Conservation (phyloP, 2,797 vertebrate genomes). For the Siniperca scherzeri region DNA sequence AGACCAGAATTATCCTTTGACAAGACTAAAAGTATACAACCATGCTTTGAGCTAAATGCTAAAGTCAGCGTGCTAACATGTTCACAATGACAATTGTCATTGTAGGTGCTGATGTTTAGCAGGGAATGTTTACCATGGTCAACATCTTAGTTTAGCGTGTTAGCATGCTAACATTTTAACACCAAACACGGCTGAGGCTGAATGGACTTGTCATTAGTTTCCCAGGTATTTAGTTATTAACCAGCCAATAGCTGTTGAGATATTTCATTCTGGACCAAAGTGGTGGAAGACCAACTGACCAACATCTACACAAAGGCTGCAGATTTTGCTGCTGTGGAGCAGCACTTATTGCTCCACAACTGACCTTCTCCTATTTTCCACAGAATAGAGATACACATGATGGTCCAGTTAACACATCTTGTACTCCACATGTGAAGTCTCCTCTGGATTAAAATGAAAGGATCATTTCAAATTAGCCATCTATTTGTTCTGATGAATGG, state of each 20-base stretch:
- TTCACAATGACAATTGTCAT: not conserved
- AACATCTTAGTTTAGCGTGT: not conserved
- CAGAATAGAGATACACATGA: conserved; percentile 17
- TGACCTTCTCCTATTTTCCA: conserved; percentile 12
- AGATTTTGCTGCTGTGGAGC: not conserved
- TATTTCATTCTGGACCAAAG: not conserved
- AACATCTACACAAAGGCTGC: not conserved
- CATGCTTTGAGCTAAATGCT: not conserved
- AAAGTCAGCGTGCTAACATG: not conserved
- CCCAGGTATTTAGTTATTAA: not conserved
- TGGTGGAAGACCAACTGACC: not conserved
- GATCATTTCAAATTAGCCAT: conserved; percentile 20
- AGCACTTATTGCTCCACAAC: not conserved
- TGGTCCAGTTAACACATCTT: conserved; percentile 41
- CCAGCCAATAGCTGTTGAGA: not conserved
- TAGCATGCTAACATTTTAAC: not conserved
- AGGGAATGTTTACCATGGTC: not conserved
- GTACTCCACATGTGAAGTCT: conserved; percentile 13
- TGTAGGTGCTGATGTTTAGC: not conserved
- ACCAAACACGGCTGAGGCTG: not conserved
- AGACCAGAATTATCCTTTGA: not conserved
- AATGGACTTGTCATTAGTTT: not conserved
- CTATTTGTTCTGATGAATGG: conserved; percentile 24
- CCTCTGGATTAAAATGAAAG: conserved; percentile 24
- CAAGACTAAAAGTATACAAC: not conserved